Base-by-base conservation (phyloP, 2,113 vertebrate species). In the Potamarius usumacintae region DNA sequence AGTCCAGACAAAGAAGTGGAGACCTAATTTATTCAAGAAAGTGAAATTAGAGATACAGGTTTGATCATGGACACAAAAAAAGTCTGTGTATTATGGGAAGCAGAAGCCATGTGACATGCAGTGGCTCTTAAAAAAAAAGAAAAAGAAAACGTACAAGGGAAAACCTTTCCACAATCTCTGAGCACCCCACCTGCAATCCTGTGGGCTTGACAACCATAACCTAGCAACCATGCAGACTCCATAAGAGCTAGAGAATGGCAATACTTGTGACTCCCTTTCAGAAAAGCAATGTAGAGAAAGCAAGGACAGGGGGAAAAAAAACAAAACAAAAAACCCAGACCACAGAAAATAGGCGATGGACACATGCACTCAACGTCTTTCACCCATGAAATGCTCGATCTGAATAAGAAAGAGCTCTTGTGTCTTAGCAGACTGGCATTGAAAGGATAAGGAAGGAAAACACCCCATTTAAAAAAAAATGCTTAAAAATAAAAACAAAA, bases 381-480 rank as follows among this genome's bases (percentile, higher is more conserved):
- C 77, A 86, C 52, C 78, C 83, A 27, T 50, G 52, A 86, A 86
- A 83, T n/a, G 18, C 62, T 83, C 50, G 15, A 89, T 89, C 86
- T 90, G 84, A 90, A 90, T 90, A 53, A 90, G 78, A 90, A 87
- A 88, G 50, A 87, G 30, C 86, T 53, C 74, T 85, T 84, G 42
- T 50, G 80, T 83, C 30, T 48, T 58, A 58, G 18, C 85, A 85
- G 58, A 82, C 86, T n/a, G 50, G 53, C 82, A 81, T 77, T 78
- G 81, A 89, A 62, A 52, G 76, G 55, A 85, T 58, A 65, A 60
- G 57, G 60, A n/a, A 53, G 50, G 42, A 84, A 83, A 86, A 58
- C 42, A n/a, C 62, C 3, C 52, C 12, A 48, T 34, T 20, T 11
- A 77, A 27, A 62, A 72, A 72, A 77, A 52, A 48, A 20, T 18